Conservation (phyloP, 2,797 vertebrate genomes). For the Centroberyx gerrardi region DNA sequence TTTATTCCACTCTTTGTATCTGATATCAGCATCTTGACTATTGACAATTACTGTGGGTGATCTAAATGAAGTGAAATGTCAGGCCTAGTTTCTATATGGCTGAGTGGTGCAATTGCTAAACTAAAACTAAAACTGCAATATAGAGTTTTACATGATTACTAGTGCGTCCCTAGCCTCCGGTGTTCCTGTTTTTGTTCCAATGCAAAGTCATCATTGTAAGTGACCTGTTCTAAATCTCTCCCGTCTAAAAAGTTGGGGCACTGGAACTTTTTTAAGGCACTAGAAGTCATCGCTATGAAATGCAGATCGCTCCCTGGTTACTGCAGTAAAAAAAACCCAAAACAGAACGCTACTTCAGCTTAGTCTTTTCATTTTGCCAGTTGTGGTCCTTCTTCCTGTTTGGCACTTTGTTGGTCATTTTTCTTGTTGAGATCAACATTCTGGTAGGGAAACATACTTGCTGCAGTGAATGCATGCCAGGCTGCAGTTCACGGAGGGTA, state of each 20-base stretch:
- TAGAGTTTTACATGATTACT: too few species aligned
- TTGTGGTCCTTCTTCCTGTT: too few species aligned
- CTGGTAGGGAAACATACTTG: background rate
- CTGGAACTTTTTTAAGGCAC: background rate
- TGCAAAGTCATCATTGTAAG: background rate
- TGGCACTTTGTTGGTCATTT: background rate
- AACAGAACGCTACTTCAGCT: too few species aligned
- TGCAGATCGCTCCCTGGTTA: too few species aligned
- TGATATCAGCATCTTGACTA: background rate
- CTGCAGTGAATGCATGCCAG: conserved; percentile 1
- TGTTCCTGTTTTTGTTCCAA: background rate
- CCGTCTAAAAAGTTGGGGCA: background rate
- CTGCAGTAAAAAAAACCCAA: too few species aligned
- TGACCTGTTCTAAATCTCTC: background rate
- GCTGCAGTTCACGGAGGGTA: background rate
- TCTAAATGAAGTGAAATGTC: background rate
- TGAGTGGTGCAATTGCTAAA: too few species aligned
- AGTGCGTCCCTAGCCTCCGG: too few species aligned
- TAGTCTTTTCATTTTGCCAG: too few species aligned
- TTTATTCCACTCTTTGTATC: background rate
- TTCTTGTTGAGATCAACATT: background rate
- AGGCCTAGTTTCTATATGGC: too few species aligned
- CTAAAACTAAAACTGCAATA: too few species aligned
- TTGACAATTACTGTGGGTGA: background rate
- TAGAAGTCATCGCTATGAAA: background rate